These are phyloP conservation scores for Lypha dubia DNA, from an alignment of 2,888 invertebrate genomes.

Conservation along the genomic window DNA sequence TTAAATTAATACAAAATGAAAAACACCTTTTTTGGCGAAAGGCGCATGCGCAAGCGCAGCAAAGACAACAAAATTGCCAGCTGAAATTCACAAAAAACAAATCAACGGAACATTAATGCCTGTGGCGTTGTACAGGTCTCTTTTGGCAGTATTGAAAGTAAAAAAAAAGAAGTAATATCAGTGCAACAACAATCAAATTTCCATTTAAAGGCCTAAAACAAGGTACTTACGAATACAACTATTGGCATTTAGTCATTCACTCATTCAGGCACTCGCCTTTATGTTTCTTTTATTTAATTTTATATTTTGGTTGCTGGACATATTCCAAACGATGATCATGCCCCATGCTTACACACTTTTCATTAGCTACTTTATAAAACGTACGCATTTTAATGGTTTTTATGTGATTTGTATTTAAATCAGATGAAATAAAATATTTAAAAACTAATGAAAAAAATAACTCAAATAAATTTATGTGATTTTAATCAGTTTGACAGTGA, in stretches of 20 bases:
- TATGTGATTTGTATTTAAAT: slow-evolving; percentile 69
- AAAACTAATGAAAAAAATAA: slow-evolving; percentile 13
- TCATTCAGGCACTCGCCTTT: slow-evolving; percentile 8
- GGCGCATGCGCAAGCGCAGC: background rate
- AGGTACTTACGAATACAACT: slow-evolving; percentile 24
- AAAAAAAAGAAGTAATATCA: slow-evolving; percentile 18
- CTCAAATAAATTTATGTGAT: slow-evolving; percentile 49
- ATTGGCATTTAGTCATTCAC: slow-evolving; percentile 1
- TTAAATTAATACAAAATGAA: slow-evolving; percentile 11
- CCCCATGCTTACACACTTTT: slow-evolving; percentile 34
- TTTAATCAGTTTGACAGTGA: slow-evolving; percentile 58
- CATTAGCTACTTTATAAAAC: slow-evolving; percentile 54
- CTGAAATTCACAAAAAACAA: slow-evolving; percentile 44
- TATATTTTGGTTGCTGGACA: slow-evolving; percentile 12
- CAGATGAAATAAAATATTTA: slow-evolving; percentile 1
- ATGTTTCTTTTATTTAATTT: slow-evolving; percentile 25
- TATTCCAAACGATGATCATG: background rate
- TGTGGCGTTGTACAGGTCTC: slow-evolving; percentile 58
- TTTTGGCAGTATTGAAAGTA: background rate
- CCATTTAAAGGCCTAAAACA: slow-evolving; percentile 58
- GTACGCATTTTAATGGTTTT: slow-evolving; percentile 70
- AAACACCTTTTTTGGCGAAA: slow-evolving; percentile 27
- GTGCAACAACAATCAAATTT: slow-evolving; percentile 49
- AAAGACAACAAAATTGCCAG: background rate
- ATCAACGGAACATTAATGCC: slow-evolving; percentile 62